These are phyloP conservation scores for Drosophila setosimentum DNA, from an alignment of 2,888 invertebrate genomes.

Conservation along the genomic window DNA sequence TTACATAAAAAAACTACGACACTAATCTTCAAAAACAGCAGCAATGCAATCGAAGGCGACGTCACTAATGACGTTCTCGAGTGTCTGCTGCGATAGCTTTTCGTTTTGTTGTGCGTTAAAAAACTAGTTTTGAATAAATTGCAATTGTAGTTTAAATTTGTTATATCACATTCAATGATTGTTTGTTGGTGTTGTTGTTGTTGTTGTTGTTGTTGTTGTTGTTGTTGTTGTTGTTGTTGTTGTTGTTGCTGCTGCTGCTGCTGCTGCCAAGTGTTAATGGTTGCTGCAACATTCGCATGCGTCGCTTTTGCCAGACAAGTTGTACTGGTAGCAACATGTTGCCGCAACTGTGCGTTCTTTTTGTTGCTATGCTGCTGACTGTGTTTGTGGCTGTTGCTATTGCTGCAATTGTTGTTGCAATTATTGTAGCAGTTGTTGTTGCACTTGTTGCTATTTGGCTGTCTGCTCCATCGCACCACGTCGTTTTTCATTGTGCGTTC, in stretches of 20 bases:
- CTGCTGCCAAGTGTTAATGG: conserved; percentile 23
- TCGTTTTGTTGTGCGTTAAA: conserved; percentile 68
- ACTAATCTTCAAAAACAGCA: conserved; percentile 81
- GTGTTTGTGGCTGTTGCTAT: conserved; percentile 24
- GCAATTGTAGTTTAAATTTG: conserved; percentile 74
- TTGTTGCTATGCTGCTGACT: conserved; percentile 22
- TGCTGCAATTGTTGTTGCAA: conserved; percentile 25
- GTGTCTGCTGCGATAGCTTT: conserved; percentile 51
- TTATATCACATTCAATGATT: conserved; percentile 80
- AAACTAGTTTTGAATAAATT: conserved; percentile 74
- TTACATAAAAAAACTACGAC: conserved; percentile 83
- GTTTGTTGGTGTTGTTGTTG: conserved; percentile 56
- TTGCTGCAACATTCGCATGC: conserved; percentile 40
- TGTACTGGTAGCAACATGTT: conserved; percentile 60
- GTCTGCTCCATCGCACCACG: conserved; percentile 84
- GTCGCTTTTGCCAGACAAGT: conserved; percentile 43
- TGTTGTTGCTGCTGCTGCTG: conserved; percentile 26
- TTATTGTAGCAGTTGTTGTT: conserved; percentile 23
- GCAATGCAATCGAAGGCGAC: conserved; percentile 41
- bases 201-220: conserved; percentile 17
- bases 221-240: conserved; percentile 50
- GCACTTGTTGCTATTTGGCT: conserved; percentile 60
- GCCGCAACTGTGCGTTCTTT: conserved; percentile 37
- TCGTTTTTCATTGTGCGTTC: conserved; percentile 85
- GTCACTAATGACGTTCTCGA: conserved; percentile 19